Evolutionary conservation across 2,888 invertebrate genomes (phyloP), one percentile per base, ranked within the genome.

Genomic region (Lepeophtheirus nordmannii): DNA sequence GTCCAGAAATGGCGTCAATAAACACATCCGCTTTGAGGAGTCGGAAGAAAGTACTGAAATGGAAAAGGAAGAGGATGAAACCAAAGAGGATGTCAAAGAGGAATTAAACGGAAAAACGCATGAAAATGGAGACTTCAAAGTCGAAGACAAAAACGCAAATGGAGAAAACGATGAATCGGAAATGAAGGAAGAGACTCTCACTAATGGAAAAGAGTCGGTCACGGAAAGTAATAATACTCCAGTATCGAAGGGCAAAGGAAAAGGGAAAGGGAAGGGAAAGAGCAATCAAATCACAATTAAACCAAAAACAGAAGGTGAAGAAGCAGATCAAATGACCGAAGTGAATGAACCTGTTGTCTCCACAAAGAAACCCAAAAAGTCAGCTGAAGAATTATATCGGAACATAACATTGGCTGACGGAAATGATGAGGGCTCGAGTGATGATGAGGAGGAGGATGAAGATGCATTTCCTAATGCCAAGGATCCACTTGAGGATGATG

Each of bases 401-500:
- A 62, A 40, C 2, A 17, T 62, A 1, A 30, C 41, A 30, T 30
- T 30, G 17, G 17, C 20, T 40, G 62, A 62, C 12, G 66, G 67
- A 10, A 23, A 23, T 11, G 58, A 41, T 23, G 68, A 67, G 2
- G 39, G 39, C 14, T 30, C 30, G 2, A 30, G 30, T 30, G 30
- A 30, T 30, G 30, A 30, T 7, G 67, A 58, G 14, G 64, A 40
- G n/a, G 67, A 66, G 30, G 69, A 67, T 10, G 67, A 68, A 23
- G 65, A 68, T 20, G 30, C 17, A n/a, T 20, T n/a, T 22, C 56
- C 40, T 30, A n/a, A n/a, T n/a, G 64, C 30, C 8, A 40, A 20
- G 60, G 41, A n/a, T 23, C 10, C 12, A 14, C 23, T 30, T 65
- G 65, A 65, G 17, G 73, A 74, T 20, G 73, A 73, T 39, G 72